Evolutionary conservation across 1,140 invertebrate genomes (phyloP), one percentile per base, ranked within the genome.

Genomic region (Tigriopus japonicus): DNA sequence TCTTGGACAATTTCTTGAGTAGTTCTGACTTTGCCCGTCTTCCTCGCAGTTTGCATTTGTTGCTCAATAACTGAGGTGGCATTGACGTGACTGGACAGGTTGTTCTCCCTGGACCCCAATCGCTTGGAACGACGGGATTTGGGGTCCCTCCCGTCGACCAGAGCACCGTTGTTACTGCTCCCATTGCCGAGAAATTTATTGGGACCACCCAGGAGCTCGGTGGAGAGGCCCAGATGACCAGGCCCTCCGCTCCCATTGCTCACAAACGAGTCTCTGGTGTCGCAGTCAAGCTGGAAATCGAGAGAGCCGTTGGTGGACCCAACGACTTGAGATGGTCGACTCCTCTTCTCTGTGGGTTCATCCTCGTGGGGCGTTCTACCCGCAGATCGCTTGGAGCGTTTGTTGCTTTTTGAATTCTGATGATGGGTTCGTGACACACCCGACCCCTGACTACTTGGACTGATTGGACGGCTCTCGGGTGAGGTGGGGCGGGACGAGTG

Each of bases 401-500:
- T 35, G 28, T 35, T n/a, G n/a, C n/a, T 35, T 35, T 35, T 35
- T 35, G 28, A 35, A 35, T 35, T 35, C 28, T 35, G 28, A 35
- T 35, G 28, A 35, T 58, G 21, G 17, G 55, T 58, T 19, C 40
- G 35, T 3, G 55, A 23, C 23, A 58, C 55, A n/a, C n/a, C 45
- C n/a, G 52, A 28, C n/a, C 35, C 52, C 14, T 23, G 14, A 28
- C n/a, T 21, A 49, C n/a, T 21, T 17, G 52, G 52, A 54, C 52
- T 54, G 52, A 58, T 15, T 58, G 55, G 55, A 40, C 55, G 28
- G 28, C 55, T 41, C 14, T 58, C n/a, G 15, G 66, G 66, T 49
- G 66, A 64, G 53, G 66, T 58, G 43, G 66, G 63, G 24, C 63
- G 63, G 54, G 66, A 67, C 49, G 66, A 42, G 56, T 35, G 28